Conservation (phyloP, 2,113 vertebrate genomes). For the Podocnemis expansa region DNA sequence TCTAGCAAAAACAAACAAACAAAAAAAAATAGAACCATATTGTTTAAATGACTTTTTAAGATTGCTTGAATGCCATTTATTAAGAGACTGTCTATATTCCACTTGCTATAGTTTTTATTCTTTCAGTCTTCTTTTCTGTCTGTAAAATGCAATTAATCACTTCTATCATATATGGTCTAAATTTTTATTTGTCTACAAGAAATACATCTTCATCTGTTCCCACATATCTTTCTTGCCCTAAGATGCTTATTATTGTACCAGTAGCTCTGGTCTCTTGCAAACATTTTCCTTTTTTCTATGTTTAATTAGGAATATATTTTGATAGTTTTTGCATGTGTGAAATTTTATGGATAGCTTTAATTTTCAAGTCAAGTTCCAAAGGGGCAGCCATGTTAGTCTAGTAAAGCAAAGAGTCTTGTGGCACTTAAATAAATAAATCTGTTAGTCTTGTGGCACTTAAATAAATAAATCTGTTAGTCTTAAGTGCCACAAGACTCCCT, state of each 20-base stretch:
- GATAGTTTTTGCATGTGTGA: not conserved
- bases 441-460: too few species aligned
- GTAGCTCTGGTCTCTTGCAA: not conserved
- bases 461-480: too few species aligned
- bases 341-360: not conserved
- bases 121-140: not conserved
- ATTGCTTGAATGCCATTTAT: not conserved
- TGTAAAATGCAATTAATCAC: not conserved
- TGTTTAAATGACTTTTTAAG: not conserved
- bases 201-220: not conserved
- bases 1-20: not conserved
- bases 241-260: not conserved
- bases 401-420: too few species aligned
- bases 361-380: too few species aligned
- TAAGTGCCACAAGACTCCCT: too few species aligned
- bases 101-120: not conserved
- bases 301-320: not conserved
- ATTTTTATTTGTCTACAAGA: not conserved
- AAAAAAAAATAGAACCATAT: not conserved
- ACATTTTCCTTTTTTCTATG: not conserved
- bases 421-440: too few species aligned
- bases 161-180: not conserved
- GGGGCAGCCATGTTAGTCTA: too few species aligned
- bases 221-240: not conserved
- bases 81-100: not conserved